These are phyloP conservation scores for Galleria mellonella DNA, from an alignment of 1,140 invertebrate species.

Conservation along the genomic window DNA sequence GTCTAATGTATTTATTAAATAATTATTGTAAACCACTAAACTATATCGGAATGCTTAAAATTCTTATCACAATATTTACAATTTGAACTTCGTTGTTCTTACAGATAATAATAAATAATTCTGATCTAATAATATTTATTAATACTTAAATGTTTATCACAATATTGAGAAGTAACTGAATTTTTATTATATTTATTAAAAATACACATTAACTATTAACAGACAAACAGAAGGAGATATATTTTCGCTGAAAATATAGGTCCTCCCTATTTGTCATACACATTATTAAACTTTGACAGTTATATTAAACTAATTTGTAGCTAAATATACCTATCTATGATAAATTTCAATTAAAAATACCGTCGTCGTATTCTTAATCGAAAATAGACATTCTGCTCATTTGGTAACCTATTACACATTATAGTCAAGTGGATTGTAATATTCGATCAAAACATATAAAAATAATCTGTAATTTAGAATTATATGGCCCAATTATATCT, in stretches of 20 bases:
- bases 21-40: conserved; percentile 1
- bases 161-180: conserved; percentile 8
- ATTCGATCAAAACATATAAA: too few species aligned
- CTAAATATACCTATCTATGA: too few species aligned
- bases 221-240: conserved; percentile 64
- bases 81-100: background rate
- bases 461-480: too few species aligned
- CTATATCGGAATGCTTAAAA: background rate
- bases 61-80: conserved; percentile 12
- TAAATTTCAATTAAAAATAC: too few species aligned
- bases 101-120: conserved; percentile 4
- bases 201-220: background rate
- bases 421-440: too few species aligned
- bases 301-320: too few species aligned
- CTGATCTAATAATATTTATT: conserved; percentile 1
- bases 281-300: conserved; percentile 3
- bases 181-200: background rate
- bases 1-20: conserved; percentile 2
- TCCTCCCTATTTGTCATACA: conserved; percentile 61
- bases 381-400: too few species aligned
- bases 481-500: too few species aligned
- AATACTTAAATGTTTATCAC: conserved; percentile 8
- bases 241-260: conserved; percentile 70
- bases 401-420: too few species aligned
- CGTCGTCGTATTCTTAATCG: too few species aligned